A percentile compares a stretch with the other conserved stretches of the same genome.
These are phyloP conservation scores for Tribolium madens DNA, from an alignment of 1,140 invertebrate species.

Conservation along the genomic window DNA sequence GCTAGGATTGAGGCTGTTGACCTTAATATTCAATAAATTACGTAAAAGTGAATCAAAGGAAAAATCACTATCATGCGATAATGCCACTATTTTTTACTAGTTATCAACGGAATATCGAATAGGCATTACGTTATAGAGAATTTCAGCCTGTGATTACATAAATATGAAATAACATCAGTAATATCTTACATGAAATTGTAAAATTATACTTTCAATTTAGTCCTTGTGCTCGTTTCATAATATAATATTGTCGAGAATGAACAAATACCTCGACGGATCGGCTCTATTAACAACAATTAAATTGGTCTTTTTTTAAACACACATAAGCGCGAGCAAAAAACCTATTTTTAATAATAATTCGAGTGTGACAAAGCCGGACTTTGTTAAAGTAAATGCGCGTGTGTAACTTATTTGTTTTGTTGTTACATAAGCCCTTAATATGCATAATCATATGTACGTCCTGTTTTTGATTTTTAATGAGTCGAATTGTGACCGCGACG, in stretches of 20 bases:
- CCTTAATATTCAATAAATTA: neutral
- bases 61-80: neutral
- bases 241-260: constrained; percentile 63
- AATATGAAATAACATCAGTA: constrained; percentile 46
- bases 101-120: constrained; percentile 12
- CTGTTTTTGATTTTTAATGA: constrained; percentile 21
- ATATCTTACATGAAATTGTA: constrained; percentile 49
- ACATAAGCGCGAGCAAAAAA: neutral
- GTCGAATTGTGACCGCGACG: neutral
- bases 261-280: constrained; percentile 29
- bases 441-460: constrained; percentile 18
- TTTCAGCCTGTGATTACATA: constrained; percentile 46
- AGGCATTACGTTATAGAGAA: neutral
- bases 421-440: constrained; percentile 9
- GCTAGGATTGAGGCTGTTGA: constrained; percentile 6
- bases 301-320: neutral
- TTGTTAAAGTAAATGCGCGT: neutral
- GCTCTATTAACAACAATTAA: constrained; percentile 15
- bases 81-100: constrained; percentile 2
- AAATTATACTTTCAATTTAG: constrained; percentile 51
- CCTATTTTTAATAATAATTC: neutral
- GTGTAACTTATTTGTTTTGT: neutral
- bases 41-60: too few species aligned
- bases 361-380: neutral
- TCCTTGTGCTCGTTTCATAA: constrained; percentile 55